These are phyloP conservation scores for Meriones unguiculatus DNA, from an alignment of 2,113 vertebrate species.

Conservation along the genomic window DNA sequence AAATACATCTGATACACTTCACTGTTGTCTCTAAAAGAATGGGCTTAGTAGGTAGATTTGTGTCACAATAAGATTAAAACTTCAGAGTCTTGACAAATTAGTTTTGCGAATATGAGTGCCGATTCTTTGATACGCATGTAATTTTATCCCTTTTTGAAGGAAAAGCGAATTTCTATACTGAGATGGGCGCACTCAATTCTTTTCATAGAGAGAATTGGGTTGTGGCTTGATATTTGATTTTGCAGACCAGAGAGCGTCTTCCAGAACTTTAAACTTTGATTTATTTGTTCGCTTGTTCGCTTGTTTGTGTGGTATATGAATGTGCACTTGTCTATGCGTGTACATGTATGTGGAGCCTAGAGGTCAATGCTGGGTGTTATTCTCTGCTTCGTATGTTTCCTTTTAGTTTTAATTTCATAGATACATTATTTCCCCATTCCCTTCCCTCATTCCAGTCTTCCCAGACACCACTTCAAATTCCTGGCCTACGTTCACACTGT, in stretches of 20 bases:
- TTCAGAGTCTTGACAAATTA: background rate
- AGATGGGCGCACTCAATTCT: background rate
- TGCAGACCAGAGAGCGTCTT: background rate
- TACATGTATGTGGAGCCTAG: background rate
- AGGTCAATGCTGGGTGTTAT: background rate
- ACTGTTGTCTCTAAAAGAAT: background rate
- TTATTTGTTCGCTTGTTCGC: too few relatives aligned
- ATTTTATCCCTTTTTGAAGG: background rate
- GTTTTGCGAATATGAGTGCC: background rate
- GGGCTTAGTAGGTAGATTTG: background rate
- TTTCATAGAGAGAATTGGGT: background rate
- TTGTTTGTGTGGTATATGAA: background rate
- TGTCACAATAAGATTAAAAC: background rate
- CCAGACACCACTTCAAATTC: background rate
- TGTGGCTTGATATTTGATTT: background rate
- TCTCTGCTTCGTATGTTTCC: background rate
- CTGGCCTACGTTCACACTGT: background rate
- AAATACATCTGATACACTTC: background rate
- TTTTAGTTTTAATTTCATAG: background rate
- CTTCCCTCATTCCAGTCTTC: background rate
- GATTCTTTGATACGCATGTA: background rate
- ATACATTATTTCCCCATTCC: background rate
- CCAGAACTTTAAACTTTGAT: background rate
- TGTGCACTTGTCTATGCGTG: background rate
- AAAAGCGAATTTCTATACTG: background rate